Evolutionary conservation across 2,797 vertebrate genomes (phyloP).

Genomic region (Gymnothorax javanicus): DNA sequence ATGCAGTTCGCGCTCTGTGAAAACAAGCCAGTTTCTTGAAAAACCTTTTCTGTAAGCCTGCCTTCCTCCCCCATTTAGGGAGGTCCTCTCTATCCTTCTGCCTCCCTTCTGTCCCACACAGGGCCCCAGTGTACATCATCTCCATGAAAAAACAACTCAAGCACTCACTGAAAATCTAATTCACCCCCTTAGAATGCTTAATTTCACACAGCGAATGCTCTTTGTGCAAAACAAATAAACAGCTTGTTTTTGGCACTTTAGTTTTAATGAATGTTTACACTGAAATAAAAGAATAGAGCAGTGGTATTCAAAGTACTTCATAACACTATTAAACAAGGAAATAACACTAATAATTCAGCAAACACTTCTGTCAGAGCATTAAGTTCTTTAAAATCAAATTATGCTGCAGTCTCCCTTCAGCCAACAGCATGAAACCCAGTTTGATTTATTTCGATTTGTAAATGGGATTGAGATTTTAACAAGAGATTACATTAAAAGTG

Average conservation of each 20-base stretch:
- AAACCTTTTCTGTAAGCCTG: not conserved
- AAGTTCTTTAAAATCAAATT: conserved; percentile 1
- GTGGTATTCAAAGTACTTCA: not conserved
- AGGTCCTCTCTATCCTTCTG: not conserved
- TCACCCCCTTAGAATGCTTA: not conserved
- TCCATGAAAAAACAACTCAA: not conserved
- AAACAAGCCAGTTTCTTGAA: not conserved
- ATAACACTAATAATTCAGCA: not conserved
- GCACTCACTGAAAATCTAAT: not conserved
- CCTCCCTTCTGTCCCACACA: not conserved
- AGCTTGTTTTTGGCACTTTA: not conserved
- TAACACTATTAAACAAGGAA: not conserved
- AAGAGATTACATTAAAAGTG: conserved; percentile 9
- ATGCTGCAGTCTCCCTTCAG: not conserved
- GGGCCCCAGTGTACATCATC: not conserved
- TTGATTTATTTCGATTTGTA: conserved; percentile 26
- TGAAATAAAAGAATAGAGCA: not conserved
- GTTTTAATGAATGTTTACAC: not conserved
- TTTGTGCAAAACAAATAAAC: not conserved
- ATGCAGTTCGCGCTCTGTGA: too few species aligned
- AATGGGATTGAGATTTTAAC: conserved; percentile 20
- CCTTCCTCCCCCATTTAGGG: not conserved
- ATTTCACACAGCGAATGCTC: not conserved
- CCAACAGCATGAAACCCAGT: not conserved
- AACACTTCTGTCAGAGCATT: not conserved